Evolutionary conservation across 2,113 vertebrate species (phyloP), one percentile per base, ranked within the genome.

Genomic region (Phocoena phocoena): DNA sequence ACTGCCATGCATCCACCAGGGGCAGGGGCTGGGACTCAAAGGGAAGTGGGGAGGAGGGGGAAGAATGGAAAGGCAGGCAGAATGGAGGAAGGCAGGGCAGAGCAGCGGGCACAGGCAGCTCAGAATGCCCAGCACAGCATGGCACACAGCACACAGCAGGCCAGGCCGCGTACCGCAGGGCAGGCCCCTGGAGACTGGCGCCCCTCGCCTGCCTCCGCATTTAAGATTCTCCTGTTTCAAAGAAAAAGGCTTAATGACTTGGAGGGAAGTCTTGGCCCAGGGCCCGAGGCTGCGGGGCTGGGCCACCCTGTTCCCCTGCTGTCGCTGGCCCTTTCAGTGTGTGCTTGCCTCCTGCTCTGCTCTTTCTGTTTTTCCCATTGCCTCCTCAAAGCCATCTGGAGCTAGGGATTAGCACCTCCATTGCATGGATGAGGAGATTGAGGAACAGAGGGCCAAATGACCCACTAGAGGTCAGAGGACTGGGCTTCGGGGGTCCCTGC

Each of bases 151-250:
- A 70, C 88, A 96, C 94, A 73, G 88, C 96, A 79, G 68, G 95
- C 92, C 97, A 98, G 98, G 97, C 99, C 98, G 98, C 90, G 53
- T 99, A 99, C 99, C 99, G 97, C 96, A 97, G 99, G 98, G 98
- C 99, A 99, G 98, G 98, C 98, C 98, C 50, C 95, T 90, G 80
- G 98, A 98, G 98, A 98, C 98, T 82, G 98, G 94, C 1, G 98
- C 97, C 97, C 98, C 98, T 98, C 92, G 86, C 92, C 84, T 96
- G 98, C 97, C 97, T 98, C 97, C 71, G 92, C 62, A 47, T 87
- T 92, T 98, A 85, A 38, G 47, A 36, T 83, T 94, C 74, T 96
- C 98, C 99, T 99, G 98, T 98, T 98, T 98, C 98, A 90, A 98
- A 98, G 98, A 98, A 96, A 99, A 98, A 98, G 98, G 98, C 96